Evolutionary conservation across 1,140 invertebrate species (phyloP).

Genomic region (Orchesella cincta): DNA sequence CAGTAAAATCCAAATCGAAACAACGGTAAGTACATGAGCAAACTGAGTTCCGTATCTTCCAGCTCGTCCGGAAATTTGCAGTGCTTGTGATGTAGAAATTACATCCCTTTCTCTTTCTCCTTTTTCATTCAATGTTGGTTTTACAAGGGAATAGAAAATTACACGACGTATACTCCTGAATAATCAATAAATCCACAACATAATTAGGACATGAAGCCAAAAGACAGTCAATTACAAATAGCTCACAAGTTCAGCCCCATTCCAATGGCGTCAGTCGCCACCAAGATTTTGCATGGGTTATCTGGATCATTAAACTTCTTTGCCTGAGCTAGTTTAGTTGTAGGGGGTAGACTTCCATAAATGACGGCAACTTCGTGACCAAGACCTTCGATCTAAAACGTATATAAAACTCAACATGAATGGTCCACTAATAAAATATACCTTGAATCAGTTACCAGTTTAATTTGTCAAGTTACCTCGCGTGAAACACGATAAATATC

Average conservation of each 20-base stretch:
- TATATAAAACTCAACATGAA: slow-evolving; percentile 3
- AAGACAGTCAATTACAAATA: no score
- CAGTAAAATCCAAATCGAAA: no score
- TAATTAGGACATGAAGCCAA: neutral
- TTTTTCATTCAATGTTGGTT: slow-evolving; percentile 84
- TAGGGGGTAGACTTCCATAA: slow-evolving; percentile 83
- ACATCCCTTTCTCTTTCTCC: slow-evolving; percentile 88
- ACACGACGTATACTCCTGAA: slow-evolving; percentile 90
- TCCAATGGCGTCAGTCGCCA: slow-evolving; percentile 98
- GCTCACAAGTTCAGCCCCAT: slow-evolving; percentile 98
- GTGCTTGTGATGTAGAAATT: slow-evolving; percentile 86
- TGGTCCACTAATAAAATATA: slow-evolving; percentile 1
- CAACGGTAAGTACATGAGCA: slow-evolving; percentile 69
- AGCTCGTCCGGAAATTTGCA: slow-evolving; percentile 95
- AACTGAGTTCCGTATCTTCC: slow-evolving; percentile 88
- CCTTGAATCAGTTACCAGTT: no score
- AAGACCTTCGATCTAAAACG: slow-evolving; percentile 68
- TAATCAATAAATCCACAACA: no score
- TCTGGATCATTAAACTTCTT: slow-evolving; percentile 96
- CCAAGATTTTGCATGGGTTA: slow-evolving; percentile 91
- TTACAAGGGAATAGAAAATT: slow-evolving; percentile 93
- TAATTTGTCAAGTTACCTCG: slow-evolving; percentile 56
- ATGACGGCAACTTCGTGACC: slow-evolving; percentile 94
- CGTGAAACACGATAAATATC: slow-evolving; percentile 88
- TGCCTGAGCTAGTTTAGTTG: slow-evolving; percentile 93